A percentile compares a stretch with the other conserved stretches of the same genome.
Evolutionary conservation across 2,797 vertebrate species (phyloP).

Genomic region (Crypturellus tataupa): DNA sequence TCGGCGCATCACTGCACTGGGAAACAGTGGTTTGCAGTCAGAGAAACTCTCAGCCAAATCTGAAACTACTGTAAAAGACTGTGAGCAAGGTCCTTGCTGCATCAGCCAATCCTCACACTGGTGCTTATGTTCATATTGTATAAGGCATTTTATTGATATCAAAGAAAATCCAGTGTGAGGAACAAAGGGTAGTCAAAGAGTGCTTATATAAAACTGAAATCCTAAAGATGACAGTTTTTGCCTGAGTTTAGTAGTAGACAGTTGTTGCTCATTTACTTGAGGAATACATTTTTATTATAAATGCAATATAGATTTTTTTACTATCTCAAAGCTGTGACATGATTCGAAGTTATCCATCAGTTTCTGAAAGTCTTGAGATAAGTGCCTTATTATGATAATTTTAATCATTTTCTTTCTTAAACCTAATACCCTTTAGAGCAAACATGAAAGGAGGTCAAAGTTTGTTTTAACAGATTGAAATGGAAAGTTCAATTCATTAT

Average conservation of each 20-base stretch:
- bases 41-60: neutral
- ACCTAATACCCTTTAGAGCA: neutral
- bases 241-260: neutral
- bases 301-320: neutral
- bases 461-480: neutral
- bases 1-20: neutral
- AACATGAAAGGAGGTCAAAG: neutral
- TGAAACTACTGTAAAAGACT: neutral
- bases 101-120: neutral
- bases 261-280: neutral
- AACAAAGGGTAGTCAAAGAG: neutral
- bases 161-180: neutral
- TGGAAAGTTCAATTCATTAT: neutral
- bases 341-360: neutral
- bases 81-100: neutral
- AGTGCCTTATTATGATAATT: neutral
- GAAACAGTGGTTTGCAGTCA: neutral
- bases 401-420: neutral
- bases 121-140: neutral
- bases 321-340: neutral
- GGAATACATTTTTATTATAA: neutral
- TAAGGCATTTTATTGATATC: neutral
- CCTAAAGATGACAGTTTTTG: neutral
- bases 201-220: neutral
- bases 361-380: neutral